Evolutionary conservation across 2,113 vertebrate genomes (phyloP).

Genomic region (Gasterosteus aculeatus): DNA sequence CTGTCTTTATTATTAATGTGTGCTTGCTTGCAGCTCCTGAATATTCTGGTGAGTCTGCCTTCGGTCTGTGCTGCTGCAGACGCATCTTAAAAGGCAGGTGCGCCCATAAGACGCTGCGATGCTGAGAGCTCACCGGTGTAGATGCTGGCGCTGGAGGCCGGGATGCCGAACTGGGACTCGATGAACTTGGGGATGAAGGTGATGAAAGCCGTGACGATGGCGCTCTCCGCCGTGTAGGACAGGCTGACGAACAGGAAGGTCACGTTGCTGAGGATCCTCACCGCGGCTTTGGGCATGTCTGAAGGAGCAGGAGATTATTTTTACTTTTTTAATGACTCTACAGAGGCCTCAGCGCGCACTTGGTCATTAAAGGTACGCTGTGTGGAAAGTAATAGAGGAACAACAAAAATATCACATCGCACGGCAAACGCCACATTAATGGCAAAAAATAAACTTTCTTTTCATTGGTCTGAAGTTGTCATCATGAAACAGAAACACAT

Average conservation of each 20-base stretch:
- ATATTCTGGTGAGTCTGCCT: constrained; percentile 44
- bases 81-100: background rate
- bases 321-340: too few relatives aligned
- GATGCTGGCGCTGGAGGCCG: constrained; percentile 98
- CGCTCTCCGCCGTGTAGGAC: constrained; percentile 99
- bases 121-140: constrained; percentile 89
- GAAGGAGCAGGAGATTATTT: background rate
- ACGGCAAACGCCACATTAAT: too few relatives aligned
- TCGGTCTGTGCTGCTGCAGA: constrained; percentile 16
- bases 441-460: background rate
- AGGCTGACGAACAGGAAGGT: constrained; percentile 99
- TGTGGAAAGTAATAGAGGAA: too few relatives aligned
- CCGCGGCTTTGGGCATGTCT: constrained; percentile 96
- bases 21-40: constrained; percentile 26
- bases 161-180: constrained; percentile 98
- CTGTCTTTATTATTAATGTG: constrained; percentile 62
- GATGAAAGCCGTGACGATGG: constrained; percentile 99
- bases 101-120: background rate
- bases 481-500: background rate
- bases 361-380: too few relatives aligned
- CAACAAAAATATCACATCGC: too few relatives aligned
- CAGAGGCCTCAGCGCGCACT: too few relatives aligned
- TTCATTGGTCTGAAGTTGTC: background rate
- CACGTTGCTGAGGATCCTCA: constrained; percentile 98
- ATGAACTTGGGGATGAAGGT: constrained; percentile 99